Base-by-base conservation (phyloP, 2,113 vertebrate genomes). In the Catagonus wagneri region DNA sequence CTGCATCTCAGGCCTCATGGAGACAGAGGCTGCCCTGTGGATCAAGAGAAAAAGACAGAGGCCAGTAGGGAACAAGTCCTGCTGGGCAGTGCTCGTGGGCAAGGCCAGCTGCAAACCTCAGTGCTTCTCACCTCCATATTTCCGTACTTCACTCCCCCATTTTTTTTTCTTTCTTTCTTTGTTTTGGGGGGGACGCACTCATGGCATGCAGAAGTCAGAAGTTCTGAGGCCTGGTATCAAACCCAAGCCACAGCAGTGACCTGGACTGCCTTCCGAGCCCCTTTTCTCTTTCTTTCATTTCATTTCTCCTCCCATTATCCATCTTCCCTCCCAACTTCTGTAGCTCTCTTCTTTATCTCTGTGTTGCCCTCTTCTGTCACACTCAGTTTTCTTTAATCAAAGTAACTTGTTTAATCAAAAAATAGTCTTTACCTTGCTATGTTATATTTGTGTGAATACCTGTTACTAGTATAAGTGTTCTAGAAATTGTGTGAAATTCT, bases 341-440 rank as follows among this genome's bases (percentile, higher is more conserved):
- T 22, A 23, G 1, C 58, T 63, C 50, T 93, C 44, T 72, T 14
- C 11, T 61, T 76, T 32, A 4, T 71, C 34, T 52, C 36, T 36
- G 23, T 36, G 17, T 36, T 58, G 2, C 6, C 27, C 0, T 66
- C 13, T 84, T 71, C 36, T 22, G 72, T 44, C 23, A 75, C 39
- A 25, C 27, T 88, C 13, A 58, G 63, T 71, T 89, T 39, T 74
- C 61, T 69, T 90, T 65, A 29, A 32, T 10, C 11, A 65, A 85
- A 78, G 54, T 75, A 20, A 58, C 15, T 75, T 84, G 34, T 87
- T 89, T 52, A 69, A 79, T 54, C 34, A 19, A 88, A 83, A 83
- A 5, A 27, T 76, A 0, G 2, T 3, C 85, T 96, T 90, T 54
- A 39, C 44, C 44, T 44, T 44, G 44, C 44, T 44, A 44, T 44